Evolutionary conservation across 2,888 invertebrate genomes (phyloP), one percentile per base, ranked within the genome.

Genomic region (Chironomus riparius): DNA sequence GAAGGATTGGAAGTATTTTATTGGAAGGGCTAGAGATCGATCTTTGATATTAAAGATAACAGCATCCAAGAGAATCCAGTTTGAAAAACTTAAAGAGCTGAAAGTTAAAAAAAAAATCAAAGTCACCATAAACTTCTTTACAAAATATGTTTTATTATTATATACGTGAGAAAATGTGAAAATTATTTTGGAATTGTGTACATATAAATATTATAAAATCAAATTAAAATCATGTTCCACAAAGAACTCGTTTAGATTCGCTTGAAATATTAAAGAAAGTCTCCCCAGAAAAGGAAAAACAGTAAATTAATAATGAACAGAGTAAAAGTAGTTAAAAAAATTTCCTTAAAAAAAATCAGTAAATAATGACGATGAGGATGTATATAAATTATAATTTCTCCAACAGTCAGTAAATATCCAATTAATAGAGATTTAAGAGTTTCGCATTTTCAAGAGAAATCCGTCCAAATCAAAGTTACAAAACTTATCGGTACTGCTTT

Each of bases 401-500:
- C 56, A 56, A 18, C 56, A 56, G 56, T 56, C 56, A 56, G 15
- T 15, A 56, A 18, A 56, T 56, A 13, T 65, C 13, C 12, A 21
- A 22, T 56, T 7, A 18, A 13, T 15, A 65, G 24, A 15, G 13
- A 21, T 65, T 65, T 65, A 65, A 65, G 65, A 65, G 24, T 65
- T 65, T 24, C 65, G 18, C 65, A 65, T 65, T 24, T 65, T 61
- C 47, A 62, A 22, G 7, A 72, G 38, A 61, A 61, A 72, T 4
- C 47, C 18, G 13, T 72, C 72, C 15, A 72, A 38, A 21, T 72
- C 72, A 72, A 72, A 72, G 12, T 18, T 28, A 18, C 7, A n/a
- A 1, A 18, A 22, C 18, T 72, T 62, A 18, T 62, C 61, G 15
- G 22, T 24, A 13, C 50, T 50, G n/a, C 18, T 72, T 4, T 62